phyloP scores from a whole-genome alignment of 1,140 invertebrate species.

The Pteromalus puparum region DNA sequence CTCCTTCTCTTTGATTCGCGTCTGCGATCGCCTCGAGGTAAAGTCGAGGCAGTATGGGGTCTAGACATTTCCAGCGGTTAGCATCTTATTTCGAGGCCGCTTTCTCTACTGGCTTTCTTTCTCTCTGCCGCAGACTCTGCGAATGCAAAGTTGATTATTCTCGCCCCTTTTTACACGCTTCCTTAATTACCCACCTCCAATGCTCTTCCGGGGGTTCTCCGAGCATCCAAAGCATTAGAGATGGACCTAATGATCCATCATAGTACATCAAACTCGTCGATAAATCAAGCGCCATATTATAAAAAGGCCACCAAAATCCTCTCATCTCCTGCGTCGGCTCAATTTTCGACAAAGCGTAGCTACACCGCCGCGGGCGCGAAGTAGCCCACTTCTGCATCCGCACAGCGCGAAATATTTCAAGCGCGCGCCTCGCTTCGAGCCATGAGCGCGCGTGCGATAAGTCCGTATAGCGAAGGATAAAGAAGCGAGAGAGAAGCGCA shows the following conservation, averaged over 20 bases:
- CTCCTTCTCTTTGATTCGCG: conserved; percentile 36
- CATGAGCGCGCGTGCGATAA: neutral
- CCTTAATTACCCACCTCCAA: too few relatives aligned
- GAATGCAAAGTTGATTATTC: too few relatives aligned
- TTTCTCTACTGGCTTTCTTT: neutral
- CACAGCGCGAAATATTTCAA: neutral
- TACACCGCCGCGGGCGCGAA: neutral
- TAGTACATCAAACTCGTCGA: too few relatives aligned
- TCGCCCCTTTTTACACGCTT: too few relatives aligned
- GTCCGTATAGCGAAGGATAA: neutral
- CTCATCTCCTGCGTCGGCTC: too few relatives aligned
- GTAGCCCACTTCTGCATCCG: neutral
- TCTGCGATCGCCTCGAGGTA: conserved; percentile 27
- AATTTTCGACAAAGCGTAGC: too few relatives aligned
- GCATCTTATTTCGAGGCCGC: conserved; percentile 14
- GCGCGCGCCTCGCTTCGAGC: neutral
- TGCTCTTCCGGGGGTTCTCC: too few relatives aligned
- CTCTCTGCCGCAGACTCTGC: too few relatives aligned
- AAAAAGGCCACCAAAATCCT: too few relatives aligned
- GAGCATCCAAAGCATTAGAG: too few relatives aligned
- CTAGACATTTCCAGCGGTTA: conserved; percentile 27
- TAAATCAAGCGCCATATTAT: neutral
- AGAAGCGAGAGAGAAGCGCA: neutral
- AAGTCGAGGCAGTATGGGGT: neutral
- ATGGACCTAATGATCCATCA: too few relatives aligned